Base-by-base conservation (phyloP, 1,140 invertebrate species). In the Periplaneta americana region DNA sequence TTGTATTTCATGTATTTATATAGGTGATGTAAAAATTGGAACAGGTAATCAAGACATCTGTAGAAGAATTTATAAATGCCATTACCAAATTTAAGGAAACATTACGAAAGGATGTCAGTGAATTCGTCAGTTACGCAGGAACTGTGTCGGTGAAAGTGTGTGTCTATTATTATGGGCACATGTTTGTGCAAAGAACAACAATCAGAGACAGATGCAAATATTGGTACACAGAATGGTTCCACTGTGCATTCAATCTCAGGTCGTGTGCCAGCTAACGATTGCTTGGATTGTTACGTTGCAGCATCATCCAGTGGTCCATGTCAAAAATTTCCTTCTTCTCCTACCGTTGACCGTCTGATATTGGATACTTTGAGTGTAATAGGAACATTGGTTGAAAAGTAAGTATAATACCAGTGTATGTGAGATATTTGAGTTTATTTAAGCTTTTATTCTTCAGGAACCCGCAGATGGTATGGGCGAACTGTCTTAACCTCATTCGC, bases 341-440 rank as follows among this genome's bases (percentile, higher is more conserved):
- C 84, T 75, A 79, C 34, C 15, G 39, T 78, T 39, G 80, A 74
- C 34, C 35, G 79, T 13, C 89, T 97, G 74, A 94, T 98, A 28
- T 88, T 96, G 28, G 94, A 97, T 86, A 96, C 95, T 32, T 88
- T 97, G 6, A 90, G 91, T 80, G 90, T 96, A 28, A 95, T 97
- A 83, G 91, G 95, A 82, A 93, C 93, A 34, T 89, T 97, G 75
- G 95, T 97, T 82, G 95, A 97, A 87, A 96, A 95, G 95, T 96
- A 91, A 89, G 91, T 89, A 36, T 28, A 34, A 17, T 75, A 18
- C n/a, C n/a, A n/a, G n/a, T n/a, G n/a, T n/a, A n/a, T n/a, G n/a
- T n/a, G n/a, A n/a, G n/a, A n/a, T n/a, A 2, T 0, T n/a, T n/a
- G n/a, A n/a, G n/a, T n/a, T n/a, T n/a, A n/a, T n/a, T n/a, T n/a